These are phyloP conservation scores for Vidua chalybeata DNA, from an alignment of 2,113 vertebrate genomes.

Conservation along the genomic window DNA sequence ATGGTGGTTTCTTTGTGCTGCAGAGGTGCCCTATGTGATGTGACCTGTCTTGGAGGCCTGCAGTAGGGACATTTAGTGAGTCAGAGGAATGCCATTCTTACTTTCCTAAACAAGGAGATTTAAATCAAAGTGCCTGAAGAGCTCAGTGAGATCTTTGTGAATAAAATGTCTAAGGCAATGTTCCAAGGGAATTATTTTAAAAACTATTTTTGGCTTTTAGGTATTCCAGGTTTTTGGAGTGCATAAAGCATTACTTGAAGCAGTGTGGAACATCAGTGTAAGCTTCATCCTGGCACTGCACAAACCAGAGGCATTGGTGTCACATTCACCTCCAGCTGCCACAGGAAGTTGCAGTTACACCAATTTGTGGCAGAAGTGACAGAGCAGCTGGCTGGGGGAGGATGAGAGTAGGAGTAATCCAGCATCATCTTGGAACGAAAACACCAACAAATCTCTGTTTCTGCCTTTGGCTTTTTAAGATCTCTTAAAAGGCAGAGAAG, in stretches of 20 bases:
- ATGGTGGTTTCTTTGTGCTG: not conserved
- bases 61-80: not conserved
- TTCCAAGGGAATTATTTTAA: not conserved
- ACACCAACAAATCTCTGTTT: not conserved
- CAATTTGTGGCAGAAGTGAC: not conserved
- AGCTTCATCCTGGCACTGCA: not conserved
- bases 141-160: not conserved
- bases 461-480: not conserved
- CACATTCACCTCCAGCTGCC: not conserved
- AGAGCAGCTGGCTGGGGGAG: not conserved
- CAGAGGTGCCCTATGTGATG: not conserved
- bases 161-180: not conserved
- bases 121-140: not conserved
- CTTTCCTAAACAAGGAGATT: not conserved
- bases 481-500: not conserved
- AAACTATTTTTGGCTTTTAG: not conserved
- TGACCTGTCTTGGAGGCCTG: not conserved
- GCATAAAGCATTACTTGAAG: not conserved
- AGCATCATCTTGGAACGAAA: not conserved
- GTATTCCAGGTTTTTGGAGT: not conserved
- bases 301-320: not conserved
- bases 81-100: not conserved
- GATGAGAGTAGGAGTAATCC: not conserved
- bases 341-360: not conserved
- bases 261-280: not conserved